These are phyloP conservation scores for Pantherophis guttatus DNA, from an alignment of 2,113 vertebrate genomes.

Conservation along the genomic window DNA sequence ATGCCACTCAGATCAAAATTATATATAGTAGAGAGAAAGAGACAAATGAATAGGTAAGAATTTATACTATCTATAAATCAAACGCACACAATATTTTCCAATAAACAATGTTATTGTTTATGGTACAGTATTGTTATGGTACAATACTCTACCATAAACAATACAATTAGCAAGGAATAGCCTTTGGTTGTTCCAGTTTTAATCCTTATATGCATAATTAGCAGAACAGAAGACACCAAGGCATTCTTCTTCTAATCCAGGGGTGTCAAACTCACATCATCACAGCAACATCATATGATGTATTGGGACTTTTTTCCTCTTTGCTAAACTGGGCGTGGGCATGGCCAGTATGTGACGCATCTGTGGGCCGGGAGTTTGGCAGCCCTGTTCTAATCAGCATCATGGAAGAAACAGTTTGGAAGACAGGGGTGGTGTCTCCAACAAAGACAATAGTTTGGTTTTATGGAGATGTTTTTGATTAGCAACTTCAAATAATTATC, in stretches of 20 bases:
- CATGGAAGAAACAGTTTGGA: neutral
- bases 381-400: neutral
- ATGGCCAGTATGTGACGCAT: too few relatives aligned
- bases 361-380: too few relatives aligned
- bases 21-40: neutral
- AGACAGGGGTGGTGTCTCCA: neutral
- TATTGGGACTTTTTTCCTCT: too few relatives aligned
- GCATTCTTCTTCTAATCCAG: neutral
- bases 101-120: neutral
- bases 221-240: neutral
- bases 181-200: neutral
- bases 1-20: neutral
- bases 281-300: accelerated
- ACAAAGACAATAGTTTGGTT: neutral
- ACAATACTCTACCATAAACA: neutral
- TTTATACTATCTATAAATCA: neutral
- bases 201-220: neutral
- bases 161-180: neutral
- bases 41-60: neutral
- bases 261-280: too few relatives aligned
- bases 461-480: neutral
- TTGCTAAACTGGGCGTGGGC: accelerated
- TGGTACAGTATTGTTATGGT: neutral
- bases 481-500: neutral
- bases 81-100: neutral